Conservation (phyloP, 1,140 invertebrate species). For the Coptotermes formosanus region DNA sequence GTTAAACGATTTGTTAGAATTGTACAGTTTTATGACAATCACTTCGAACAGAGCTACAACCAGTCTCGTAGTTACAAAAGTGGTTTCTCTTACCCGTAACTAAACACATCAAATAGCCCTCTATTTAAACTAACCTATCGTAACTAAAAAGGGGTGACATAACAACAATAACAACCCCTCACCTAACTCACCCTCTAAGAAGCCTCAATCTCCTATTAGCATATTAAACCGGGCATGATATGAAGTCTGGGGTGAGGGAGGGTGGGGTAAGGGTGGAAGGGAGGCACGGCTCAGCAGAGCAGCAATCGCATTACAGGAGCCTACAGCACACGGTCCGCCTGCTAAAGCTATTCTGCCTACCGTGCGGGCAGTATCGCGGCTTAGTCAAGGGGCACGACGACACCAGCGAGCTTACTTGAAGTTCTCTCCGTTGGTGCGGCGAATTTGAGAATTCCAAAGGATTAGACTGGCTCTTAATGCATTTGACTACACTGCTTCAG, state of each 20-base stretch:
- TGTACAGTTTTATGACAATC: neutral
- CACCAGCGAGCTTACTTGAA: too few relatives aligned
- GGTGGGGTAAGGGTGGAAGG: neutral
- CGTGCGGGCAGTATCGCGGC: too few relatives aligned
- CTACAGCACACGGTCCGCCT: neutral
- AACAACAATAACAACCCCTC: constrained; percentile 9
- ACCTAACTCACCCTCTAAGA: constrained; percentile 13
- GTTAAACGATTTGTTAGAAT: neutral
- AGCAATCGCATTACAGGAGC: neutral
- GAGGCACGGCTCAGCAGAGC: neutral
- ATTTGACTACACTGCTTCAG: too few relatives aligned
- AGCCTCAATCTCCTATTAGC: constrained; percentile 15
- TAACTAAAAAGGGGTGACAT: neutral
- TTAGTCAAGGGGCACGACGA: too few relatives aligned
- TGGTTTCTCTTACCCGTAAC: neutral
- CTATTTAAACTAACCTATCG: neutral
- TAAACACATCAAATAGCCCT: neutral
- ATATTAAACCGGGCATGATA: constrained; percentile 18
- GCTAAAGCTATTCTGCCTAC: too few relatives aligned
- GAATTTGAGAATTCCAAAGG: too few relatives aligned
- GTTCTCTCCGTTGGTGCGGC: too few relatives aligned
- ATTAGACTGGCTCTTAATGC: too few relatives aligned
- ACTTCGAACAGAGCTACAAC: neutral
- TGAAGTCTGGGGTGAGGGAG: neutral
- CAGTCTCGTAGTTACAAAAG: neutral